phyloP scores from a whole-genome alignment of 2,113 vertebrate genomes.

The Falcunculus frontatus region DNA sequence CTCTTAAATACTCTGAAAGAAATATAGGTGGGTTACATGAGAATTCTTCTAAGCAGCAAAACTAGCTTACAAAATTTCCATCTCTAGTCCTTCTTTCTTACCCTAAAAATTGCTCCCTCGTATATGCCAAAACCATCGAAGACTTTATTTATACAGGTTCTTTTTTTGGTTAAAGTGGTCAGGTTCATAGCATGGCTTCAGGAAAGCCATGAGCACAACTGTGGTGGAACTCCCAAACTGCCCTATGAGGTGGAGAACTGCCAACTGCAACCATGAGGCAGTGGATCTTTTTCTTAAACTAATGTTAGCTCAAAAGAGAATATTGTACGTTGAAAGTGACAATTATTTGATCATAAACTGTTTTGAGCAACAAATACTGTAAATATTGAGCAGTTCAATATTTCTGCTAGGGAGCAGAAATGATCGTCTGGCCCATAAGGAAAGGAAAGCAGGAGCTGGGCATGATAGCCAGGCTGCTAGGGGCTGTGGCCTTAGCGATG shows the following conservation, averaged over 20 bases:
- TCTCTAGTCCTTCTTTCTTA: background rate
- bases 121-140: background rate
- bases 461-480: background rate
- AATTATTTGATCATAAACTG: background rate
- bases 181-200: background rate
- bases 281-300: background rate
- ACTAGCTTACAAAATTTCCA: background rate
- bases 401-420: background rate
- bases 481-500: background rate
- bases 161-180: background rate
- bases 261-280: fast-evolving
- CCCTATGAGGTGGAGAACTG: background rate
- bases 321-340: background rate
- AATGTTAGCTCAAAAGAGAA: background rate
- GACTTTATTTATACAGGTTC: background rate
- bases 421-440: background rate
- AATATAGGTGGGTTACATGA: background rate
- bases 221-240: background rate
- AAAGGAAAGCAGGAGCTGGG: background rate
- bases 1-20: background rate
- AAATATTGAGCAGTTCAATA: background rate
- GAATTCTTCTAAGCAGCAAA: background rate
- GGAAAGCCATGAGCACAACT: background rate
- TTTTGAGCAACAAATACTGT: background rate
- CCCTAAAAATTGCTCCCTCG: background rate